Base-by-base conservation (phyloP, 2,888 invertebrate genomes). In the Rhagophthalmus giganteus region DNA sequence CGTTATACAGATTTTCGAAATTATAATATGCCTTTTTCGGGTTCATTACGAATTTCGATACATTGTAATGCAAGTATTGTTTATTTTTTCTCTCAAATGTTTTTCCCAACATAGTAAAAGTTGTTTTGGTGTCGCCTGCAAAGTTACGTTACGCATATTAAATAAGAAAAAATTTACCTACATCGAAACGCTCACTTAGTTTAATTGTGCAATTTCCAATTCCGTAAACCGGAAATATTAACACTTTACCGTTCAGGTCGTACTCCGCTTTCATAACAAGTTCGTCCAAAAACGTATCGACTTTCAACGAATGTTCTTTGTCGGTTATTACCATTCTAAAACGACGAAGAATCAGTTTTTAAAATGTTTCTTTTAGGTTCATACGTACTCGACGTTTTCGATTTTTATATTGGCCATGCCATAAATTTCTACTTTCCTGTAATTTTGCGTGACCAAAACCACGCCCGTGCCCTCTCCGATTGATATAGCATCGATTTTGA, bases 191-290 rank as follows among this genome's bases (percentile, higher is more conserved):
- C 65, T 71, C 64, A 82, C 82, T 65, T 75, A 86, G 77, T 0
- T 84, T 84, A 6, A 86, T 78, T 57, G 85, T 85, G 0, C 83
- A 82, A 40, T 77, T 71, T 1, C 86, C 86, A 55, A 79, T 79
- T 1, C 86, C 86, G 16, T 78, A 80, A 7, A 86, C 81, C 0
- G 85, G 85, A 33, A 86, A 66, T 10, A 86, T 70, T 2, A 86
- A 69, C 48, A 86, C 78, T 27, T 81, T 77, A n/a, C 86, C 86
- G 30, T 81, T 77, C 78, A 86, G 78, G 54, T 80, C 77, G 65
- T 86, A 86, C 63, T 86, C 81, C 0, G 82, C 85, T 1, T 82
- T 69, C 61, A 87, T 82, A 12, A 1, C 2, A 1, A 28, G 2
- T 20, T 35, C 28, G n/a, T 16, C n/a, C 2, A 9, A 1, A 5